Conservation (phyloP, 2,113 vertebrate species). For the Strix uralensis region DNA sequence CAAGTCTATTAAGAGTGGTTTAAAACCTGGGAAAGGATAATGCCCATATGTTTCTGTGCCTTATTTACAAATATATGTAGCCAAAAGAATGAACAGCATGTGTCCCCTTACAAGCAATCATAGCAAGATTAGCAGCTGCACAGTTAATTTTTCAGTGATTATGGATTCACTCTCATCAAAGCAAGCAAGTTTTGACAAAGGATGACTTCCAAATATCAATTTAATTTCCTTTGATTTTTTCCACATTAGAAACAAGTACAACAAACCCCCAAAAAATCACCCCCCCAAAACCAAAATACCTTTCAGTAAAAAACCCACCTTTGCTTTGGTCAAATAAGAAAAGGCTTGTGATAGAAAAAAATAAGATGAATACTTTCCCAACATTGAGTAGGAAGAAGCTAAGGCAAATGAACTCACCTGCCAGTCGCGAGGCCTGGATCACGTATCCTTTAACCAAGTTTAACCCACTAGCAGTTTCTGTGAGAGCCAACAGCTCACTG, state of each 20-base stretch:
- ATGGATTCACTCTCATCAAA: constrained; percentile 30
- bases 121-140: constrained; percentile 67
- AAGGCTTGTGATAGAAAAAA: not conserved
- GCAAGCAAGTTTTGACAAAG: constrained; percentile 33
- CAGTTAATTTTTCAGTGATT: constrained; percentile 50
- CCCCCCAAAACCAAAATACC: not conserved
- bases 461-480: not conserved
- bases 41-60: constrained; percentile 36
- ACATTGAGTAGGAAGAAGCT: not conserved
- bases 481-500: not conserved
- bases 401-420: not conserved
- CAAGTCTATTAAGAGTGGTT: constrained; percentile 72
- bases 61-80: constrained; percentile 56
- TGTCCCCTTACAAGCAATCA: constrained; percentile 50
- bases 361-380: not conserved
- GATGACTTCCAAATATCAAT: not conserved
- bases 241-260: not conserved
- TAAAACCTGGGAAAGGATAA: constrained; percentile 67
- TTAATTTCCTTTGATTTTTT: constrained; percentile 3
- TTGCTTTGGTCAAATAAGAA: not conserved
- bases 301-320: not conserved
- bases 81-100: constrained; percentile 56
- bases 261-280: not conserved
- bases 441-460: not conserved
- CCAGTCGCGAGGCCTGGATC: not conserved